Percentiles rank a stretch among this genome's conserved stretches.
Evolutionary conservation across 2,888 invertebrate genomes (phyloP).

Genomic region (Hymenopus coronatus): DNA sequence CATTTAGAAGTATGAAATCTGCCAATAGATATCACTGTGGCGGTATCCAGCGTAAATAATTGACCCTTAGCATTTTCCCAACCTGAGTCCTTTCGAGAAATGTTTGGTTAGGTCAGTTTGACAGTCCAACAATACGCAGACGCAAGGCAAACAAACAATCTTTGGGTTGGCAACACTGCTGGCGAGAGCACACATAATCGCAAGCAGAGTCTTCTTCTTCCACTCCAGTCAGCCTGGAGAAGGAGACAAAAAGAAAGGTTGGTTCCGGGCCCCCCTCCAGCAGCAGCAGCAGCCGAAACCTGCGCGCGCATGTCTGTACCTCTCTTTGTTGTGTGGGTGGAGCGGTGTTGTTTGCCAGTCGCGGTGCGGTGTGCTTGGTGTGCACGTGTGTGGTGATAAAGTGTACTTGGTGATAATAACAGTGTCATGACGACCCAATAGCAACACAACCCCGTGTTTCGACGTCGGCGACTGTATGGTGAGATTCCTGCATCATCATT

Average conservation of each 20-base stretch:
- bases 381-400: neutral
- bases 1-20: too few relatives aligned
- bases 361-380: neutral
- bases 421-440: neutral
- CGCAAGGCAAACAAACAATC: neutral
- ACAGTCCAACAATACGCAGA: too few relatives aligned
- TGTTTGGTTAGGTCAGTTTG: too few relatives aligned
- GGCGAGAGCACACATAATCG: neutral
- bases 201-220: neutral
- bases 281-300: slow-evolving; percentile 2
- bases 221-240: neutral
- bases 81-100: too few relatives aligned
- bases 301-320: slow-evolving; percentile 2
- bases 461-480: neutral
- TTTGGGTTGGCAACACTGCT: neutral
- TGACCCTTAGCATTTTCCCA: too few relatives aligned
- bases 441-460: neutral
- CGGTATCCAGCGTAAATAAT: too few relatives aligned
- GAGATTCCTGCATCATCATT: neutral
- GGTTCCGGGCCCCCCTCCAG: neutral
- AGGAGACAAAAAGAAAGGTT: neutral
- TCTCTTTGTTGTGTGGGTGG: slow-evolving; percentile 19
- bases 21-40: too few relatives aligned
- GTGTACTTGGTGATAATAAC: neutral
- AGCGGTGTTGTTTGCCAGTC: neutral